Evolutionary conservation across 2,113 vertebrate genomes (phyloP).

Genomic region (Hippocampus guttulatus): DNA sequence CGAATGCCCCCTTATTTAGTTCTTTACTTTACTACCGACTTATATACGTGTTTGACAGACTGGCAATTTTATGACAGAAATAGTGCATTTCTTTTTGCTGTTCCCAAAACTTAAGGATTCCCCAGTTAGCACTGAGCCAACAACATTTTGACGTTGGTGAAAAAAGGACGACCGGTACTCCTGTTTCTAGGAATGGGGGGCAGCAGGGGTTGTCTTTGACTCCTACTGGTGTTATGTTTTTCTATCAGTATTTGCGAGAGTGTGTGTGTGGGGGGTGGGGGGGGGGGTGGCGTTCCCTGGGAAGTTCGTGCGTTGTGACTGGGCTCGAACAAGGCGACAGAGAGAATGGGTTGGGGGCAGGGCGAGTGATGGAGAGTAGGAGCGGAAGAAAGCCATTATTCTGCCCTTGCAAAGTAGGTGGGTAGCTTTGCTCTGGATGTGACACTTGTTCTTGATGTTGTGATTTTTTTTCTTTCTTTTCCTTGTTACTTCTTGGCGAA

Average conservation of each 20-base stretch:
- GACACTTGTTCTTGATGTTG: background rate
- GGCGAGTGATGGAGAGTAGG: background rate
- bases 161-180: slow-evolving; percentile 34
- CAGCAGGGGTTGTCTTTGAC: background rate
- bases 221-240: slow-evolving; percentile 17
- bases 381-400: slow-evolving; percentile 18
- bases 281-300: slow-evolving; percentile 16
- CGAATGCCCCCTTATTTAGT: background rate
- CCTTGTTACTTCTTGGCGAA: background rate
- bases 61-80: background rate
- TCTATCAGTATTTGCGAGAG: slow-evolving; percentile 10
- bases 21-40: background rate
- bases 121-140: slow-evolving; percentile 21
- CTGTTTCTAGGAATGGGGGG: slow-evolving; percentile 12
- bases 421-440: slow-evolving; percentile 6
- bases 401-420: slow-evolving; percentile 18
- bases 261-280: slow-evolving; percentile 13
- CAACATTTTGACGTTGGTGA: slow-evolving; percentile 16
- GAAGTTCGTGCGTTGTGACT: slow-evolving; percentile 40
- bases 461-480: background rate
- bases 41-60: background rate
- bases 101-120: slow-evolving; percentile 28
- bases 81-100: background rate
- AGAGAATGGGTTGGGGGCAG: background rate
- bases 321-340: slow-evolving; percentile 15